phyloP scores from a whole-genome alignment of 2,888 invertebrate genomes.

The Lydus trimaculatus region DNA sequence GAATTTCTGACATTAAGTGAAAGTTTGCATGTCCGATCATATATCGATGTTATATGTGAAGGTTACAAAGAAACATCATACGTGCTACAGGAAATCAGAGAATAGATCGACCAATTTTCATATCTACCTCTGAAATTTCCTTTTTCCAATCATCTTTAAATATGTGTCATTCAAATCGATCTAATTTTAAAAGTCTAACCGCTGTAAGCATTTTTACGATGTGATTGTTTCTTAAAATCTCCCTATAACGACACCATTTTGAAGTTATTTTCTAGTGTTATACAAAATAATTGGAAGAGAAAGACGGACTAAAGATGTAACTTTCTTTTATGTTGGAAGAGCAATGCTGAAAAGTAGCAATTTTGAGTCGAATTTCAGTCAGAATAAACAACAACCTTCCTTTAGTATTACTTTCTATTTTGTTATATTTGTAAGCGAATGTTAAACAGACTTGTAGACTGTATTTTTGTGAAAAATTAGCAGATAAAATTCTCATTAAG shows the following conservation, averaged over 20 bases:
- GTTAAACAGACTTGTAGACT: not conserved
- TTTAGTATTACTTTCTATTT: not conserved
- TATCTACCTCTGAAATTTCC: not conserved
- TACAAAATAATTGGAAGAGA: not conserved
- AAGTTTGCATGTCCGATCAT: slow-evolving; percentile 30
- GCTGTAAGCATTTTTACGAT: not conserved
- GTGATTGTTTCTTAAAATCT: not conserved
- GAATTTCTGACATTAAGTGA: slow-evolving; percentile 25
- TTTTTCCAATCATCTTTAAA: not conserved
- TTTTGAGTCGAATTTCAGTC: slow-evolving; percentile 2
- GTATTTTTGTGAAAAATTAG: not conserved
- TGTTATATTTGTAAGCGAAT: not conserved
- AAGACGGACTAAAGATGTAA: not conserved
- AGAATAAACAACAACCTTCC: not conserved
- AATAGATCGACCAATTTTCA: not conserved
- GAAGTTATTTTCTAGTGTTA: not conserved
- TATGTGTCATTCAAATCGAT: not conserved
- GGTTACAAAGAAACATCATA: slow-evolving; percentile 12
- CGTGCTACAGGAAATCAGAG: not conserved
- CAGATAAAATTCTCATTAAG: not conserved
- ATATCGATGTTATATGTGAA: slow-evolving; percentile 26
- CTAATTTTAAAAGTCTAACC: not conserved
- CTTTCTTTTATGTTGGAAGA: not conserved
- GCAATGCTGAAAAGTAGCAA: not conserved
- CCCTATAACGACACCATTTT: not conserved